Conservation (phyloP, 2,888 invertebrate species). For the Tipula helvola region DNA sequence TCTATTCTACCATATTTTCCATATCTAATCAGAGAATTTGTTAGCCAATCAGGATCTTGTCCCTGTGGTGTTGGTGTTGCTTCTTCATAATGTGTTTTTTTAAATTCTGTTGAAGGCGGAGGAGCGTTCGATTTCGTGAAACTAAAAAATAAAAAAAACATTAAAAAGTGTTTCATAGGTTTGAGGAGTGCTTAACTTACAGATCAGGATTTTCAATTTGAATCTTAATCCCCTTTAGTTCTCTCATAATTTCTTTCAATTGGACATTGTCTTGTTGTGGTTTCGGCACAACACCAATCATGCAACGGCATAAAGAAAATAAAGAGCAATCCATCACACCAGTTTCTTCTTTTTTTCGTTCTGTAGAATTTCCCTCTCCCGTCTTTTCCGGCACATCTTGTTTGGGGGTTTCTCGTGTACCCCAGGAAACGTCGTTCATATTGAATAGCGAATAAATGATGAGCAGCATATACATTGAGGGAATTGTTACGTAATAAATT, state of each 20-base stretch:
- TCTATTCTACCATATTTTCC: not conserved
- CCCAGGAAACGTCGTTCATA: conserved; percentile 89
- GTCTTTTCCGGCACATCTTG: not conserved
- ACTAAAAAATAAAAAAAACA: not conserved
- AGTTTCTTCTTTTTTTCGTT: conserved; percentile 28
- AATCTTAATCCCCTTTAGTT: conserved; percentile 33
- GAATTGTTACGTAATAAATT: conserved; percentile 83
- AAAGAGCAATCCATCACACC: conserved; percentile 41
- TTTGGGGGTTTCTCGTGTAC: conserved; percentile 62
- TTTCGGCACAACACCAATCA: conserved; percentile 39
- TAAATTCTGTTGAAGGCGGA: not conserved
- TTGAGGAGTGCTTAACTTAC: conserved; percentile 18
- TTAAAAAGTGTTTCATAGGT: not conserved
- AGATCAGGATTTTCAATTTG: conserved; percentile 37
- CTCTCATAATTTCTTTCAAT: conserved; percentile 33
- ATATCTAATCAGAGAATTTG: not conserved
- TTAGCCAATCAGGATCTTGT: not conserved
- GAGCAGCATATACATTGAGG: conserved; percentile 87
- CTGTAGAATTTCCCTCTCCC: conserved; percentile 10
- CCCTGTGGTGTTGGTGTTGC: not conserved
- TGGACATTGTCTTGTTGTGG: conserved; percentile 34
- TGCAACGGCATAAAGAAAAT: conserved; percentile 41
- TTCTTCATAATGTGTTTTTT: not conserved
- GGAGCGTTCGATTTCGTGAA: not conserved
- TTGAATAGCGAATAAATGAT: conserved; percentile 88